Conservation (phyloP, 2,888 invertebrate species). For the Dryocosmus kuriphilus region DNA sequence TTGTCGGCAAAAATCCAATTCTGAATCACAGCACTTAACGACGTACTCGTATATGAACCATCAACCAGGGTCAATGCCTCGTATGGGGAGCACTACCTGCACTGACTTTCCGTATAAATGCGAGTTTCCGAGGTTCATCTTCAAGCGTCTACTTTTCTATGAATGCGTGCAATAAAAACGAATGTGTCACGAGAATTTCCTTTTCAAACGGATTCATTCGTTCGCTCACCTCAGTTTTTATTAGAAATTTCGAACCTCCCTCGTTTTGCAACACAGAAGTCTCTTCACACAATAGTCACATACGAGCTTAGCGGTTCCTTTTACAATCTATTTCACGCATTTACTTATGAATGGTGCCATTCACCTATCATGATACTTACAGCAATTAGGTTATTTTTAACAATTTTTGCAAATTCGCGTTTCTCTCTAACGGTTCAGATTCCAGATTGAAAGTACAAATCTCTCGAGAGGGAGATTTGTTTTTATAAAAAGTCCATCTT, state of each 20-base stretch:
- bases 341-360: no score
- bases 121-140: conserved; percentile 69
- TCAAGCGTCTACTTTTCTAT: conserved; percentile 57
- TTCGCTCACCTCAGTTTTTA: conserved; percentile 34
- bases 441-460: neutral
- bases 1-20: no score
- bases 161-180: conserved; percentile 70
- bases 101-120: conserved; percentile 70
- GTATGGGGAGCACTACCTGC: conserved; percentile 74
- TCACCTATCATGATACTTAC: no score
- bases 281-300: neutral
- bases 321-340: neutral
- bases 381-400: no score
- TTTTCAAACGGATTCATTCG: conserved; percentile 67
- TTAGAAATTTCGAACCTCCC: neutral
- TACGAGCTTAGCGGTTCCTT: neutral
- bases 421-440: neutral
- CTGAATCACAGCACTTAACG: no score
- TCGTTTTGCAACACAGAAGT: no score
- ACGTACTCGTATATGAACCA: conserved; percentile 51
- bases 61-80: conserved; percentile 74
- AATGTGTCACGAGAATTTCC: conserved; percentile 76
- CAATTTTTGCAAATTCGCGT: no score
- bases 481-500: neutral
- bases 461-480: neutral